Evolutionary conservation across 2,888 invertebrate species (phyloP), one percentile per base, ranked within the genome.

Genomic region (Chesias legatella): DNA sequence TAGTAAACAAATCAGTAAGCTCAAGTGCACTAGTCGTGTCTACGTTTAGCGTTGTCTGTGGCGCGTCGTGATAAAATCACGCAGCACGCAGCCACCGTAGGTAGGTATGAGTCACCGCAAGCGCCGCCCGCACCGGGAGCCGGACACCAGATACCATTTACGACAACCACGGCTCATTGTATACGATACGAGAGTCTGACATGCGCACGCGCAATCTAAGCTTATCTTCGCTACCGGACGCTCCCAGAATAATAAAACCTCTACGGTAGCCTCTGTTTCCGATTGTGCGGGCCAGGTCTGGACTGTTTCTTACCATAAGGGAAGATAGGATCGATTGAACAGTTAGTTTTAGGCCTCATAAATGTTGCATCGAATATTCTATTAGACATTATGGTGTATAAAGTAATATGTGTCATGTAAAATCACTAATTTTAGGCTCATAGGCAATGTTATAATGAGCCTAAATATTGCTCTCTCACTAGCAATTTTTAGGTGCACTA

Each of bases 31-130:
- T 30, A 41, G 54, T 49, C 45, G 40, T 56, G 50, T 71, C 64
- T 73, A 58, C 31, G 48, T 44, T 30, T 48, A 59, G 47, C 48
- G 28, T 7, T 44, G 60, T 67, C 67, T 71, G 52, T 63, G 57
- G 50, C 39, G 26, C 39, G 58, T 59, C 57, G 61, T 62, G 65
- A 65, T 67, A 66, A 58, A 66, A 71, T 69, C 69, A 65, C 63
- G 59, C 56, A 57, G 58, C 60, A 58, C 57, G 57, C 73, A 67
- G 64, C 64, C 64, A 62, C 68, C 57, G 60, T 17, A 17, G 13
- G 13, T 3, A 17, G 5, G 13, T 60, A 62, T 74, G 77, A 76
- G 59, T 74, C 75, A 76, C 57, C 60, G 56, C 46, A 52, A 53
- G 51, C 53, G 59, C 56, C 53, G 50, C 45, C 51, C 50, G n/a